A percentile compares a stretch with the other conserved stretches of the same genome.
Conservation (phyloP, 2,113 vertebrate species). For the Ochotona princeps region DNA sequence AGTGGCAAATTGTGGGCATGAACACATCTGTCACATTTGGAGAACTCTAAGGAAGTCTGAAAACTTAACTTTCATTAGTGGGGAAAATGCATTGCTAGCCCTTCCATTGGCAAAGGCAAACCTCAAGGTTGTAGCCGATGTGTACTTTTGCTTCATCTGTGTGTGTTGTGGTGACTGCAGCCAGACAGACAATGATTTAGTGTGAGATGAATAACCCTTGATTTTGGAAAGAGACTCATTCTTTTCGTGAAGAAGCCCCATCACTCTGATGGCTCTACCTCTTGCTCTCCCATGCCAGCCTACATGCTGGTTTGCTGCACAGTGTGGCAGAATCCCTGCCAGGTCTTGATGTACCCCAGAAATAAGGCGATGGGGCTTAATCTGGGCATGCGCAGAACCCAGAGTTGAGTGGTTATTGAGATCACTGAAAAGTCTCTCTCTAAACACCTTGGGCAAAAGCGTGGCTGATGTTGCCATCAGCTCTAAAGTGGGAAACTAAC, state of each 20-base stretch:
- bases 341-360: conserved; percentile 79
- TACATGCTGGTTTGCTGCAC: conserved; percentile 80
- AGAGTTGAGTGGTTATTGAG: conserved; percentile 74
- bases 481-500: conserved; percentile 63
- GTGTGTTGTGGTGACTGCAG: conserved; percentile 77
- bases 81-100: conserved; percentile 81
- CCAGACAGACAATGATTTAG: conserved; percentile 76
- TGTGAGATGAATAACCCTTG: conserved; percentile 74
- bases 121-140: conserved; percentile 70
- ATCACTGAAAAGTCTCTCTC: conserved; percentile 79
- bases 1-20: conserved; percentile 77
- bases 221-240: conserved; percentile 82
- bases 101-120: conserved; percentile 82
- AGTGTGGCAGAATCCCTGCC: conserved; percentile 84
- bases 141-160: conserved; percentile 8
- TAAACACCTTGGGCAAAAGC: conserved; percentile 72
- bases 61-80: conserved; percentile 66
- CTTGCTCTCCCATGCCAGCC: conserved; percentile 63
- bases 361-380: conserved; percentile 82
- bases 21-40: conserved; percentile 79
- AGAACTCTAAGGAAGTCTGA: conserved; percentile 79
- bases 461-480: conserved; percentile 75
- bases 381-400: conserved; percentile 69
- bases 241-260: conserved; percentile 75
- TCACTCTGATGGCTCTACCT: conserved; percentile 79